Evolutionary conservation across 2,888 invertebrate genomes (phyloP).

Genomic region (Thymelicus sylvestris): DNA sequence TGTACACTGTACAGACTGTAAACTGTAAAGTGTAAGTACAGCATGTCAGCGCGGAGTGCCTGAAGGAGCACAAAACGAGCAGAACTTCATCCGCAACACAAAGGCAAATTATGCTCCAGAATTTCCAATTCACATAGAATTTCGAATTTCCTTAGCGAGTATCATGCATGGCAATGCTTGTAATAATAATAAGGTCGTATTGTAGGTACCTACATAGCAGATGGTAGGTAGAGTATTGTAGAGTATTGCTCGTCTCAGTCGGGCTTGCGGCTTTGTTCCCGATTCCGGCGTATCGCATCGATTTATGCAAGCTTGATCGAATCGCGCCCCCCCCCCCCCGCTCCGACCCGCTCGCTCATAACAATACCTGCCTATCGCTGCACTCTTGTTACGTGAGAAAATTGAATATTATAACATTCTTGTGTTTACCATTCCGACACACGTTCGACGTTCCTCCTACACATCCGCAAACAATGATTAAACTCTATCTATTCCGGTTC

Average conservation of each 20-base stretch:
- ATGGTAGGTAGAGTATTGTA: conserved; percentile 42
- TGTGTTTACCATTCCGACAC: conserved; percentile 32
- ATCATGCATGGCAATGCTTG: conserved; percentile 42
- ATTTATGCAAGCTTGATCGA: conserved; percentile 82
- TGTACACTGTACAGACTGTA: too few relatives aligned
- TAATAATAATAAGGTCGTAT: conserved; percentile 43
- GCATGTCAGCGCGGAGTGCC: not conserved
- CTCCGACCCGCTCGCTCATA: conserved; percentile 52
- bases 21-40: too few relatives aligned
- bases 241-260: conserved; percentile 52
- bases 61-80: conserved; percentile 22
- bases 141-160: conserved; percentile 38
- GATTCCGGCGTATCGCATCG: conserved; percentile 79
- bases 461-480: conserved; percentile 31
- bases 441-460: conserved; percentile 15
- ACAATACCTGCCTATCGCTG: conserved; percentile 64
- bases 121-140: conserved; percentile 38
- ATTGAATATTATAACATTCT: conserved; percentile 52
- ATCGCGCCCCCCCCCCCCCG: conserved; percentile 47
- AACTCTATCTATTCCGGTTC: conserved; percentile 7
- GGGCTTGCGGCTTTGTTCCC: conserved; percentile 78
- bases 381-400: conserved; percentile 54
- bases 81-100: conserved; percentile 30
- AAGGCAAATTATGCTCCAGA: conserved; percentile 37
- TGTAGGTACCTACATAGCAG: conserved; percentile 47